phyloP scores from a whole-genome alignment of 53 echinoderm and acorn worm genomes.

The Paelopatides confundens region DNA sequence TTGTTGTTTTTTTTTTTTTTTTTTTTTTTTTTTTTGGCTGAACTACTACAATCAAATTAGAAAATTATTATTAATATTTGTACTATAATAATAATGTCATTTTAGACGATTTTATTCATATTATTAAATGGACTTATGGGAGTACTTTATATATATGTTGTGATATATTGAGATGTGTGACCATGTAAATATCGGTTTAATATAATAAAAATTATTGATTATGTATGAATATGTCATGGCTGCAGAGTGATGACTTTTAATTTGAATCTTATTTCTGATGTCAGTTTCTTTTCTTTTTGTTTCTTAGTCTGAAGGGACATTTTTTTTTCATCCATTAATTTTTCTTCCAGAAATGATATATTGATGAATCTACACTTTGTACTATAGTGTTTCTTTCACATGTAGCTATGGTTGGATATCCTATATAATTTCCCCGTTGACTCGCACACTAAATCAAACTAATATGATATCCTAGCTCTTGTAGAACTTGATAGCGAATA shows the following conservation, averaged over 20 bases:
- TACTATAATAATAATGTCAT: not conserved
- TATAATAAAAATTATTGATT: not conserved
- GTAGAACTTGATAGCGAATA: too few species aligned
- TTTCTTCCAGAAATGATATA: too few species aligned
- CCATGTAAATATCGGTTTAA: conserved; percentile 38
- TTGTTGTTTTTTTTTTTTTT: not conserved
- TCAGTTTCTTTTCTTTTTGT: not conserved
- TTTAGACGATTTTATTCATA: conserved; percentile 1
- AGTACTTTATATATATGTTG: conserved; percentile 39
- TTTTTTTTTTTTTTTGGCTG: not conserved
- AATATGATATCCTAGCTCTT: too few species aligned
- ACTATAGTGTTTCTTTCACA: too few species aligned
- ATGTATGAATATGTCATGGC: conserved; percentile 40
- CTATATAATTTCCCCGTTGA: too few species aligned
- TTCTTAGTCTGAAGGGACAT: too few species aligned
- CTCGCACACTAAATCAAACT: too few species aligned
- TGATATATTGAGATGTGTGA: conserved; percentile 39
- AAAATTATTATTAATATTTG: not conserved
- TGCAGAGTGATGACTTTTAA: conserved; percentile 11
- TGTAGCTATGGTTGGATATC: too few species aligned
- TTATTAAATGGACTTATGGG: conserved; percentile 25
- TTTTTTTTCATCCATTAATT: too few species aligned
- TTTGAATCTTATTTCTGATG: not conserved
- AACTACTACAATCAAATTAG: not conserved
- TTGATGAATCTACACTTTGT: too few species aligned